These are phyloP conservation scores for Dicyrtomina minuta DNA, from an alignment of 2,888 invertebrate genomes.

Conservation along the genomic window DNA sequence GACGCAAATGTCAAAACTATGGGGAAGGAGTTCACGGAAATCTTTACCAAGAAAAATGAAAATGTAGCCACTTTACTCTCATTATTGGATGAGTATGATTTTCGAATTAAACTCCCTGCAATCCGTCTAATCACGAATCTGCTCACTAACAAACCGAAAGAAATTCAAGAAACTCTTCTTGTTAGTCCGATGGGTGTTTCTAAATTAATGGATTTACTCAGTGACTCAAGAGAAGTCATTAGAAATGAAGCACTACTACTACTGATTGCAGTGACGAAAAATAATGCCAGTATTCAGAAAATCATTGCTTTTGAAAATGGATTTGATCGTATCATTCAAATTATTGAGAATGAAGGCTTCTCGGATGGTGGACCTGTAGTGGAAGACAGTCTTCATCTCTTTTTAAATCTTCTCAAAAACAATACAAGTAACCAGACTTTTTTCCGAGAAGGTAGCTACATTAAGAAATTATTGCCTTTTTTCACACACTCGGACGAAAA, in stretches of 20 bases:
- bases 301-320: conserved; percentile 99
- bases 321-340: conserved; percentile 91
- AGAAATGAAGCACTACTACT: conserved; percentile 90
- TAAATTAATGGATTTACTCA: conserved; percentile 92
- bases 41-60: conserved; percentile 87
- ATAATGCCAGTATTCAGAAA: conserved; percentile 96
- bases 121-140: conserved; percentile 86
- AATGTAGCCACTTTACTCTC: conserved; percentile 79
- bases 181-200: conserved; percentile 96
- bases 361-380: conserved; percentile 96
- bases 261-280: conserved; percentile 86
- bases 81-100: conserved; percentile 92
- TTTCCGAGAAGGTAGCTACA: conserved; percentile 91
- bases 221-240: conserved; percentile 91
- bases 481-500: conserved; percentile 70
- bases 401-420: conserved; percentile 89
- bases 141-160: conserved; percentile 78
- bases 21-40: conserved; percentile 93
- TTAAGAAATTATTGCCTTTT: conserved; percentile 86
- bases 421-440: conserved; percentile 98
- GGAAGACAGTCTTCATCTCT: conserved; percentile 91
- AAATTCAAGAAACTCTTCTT: conserved; percentile 82
- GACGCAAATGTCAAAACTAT: conserved; percentile 57
- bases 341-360: conserved; percentile 82
- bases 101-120: conserved; percentile 85